Evolutionary conservation across 2,888 invertebrate species (phyloP), one percentile per base, ranked within the genome.

Genomic region (Xestia ashworthii): DNA sequence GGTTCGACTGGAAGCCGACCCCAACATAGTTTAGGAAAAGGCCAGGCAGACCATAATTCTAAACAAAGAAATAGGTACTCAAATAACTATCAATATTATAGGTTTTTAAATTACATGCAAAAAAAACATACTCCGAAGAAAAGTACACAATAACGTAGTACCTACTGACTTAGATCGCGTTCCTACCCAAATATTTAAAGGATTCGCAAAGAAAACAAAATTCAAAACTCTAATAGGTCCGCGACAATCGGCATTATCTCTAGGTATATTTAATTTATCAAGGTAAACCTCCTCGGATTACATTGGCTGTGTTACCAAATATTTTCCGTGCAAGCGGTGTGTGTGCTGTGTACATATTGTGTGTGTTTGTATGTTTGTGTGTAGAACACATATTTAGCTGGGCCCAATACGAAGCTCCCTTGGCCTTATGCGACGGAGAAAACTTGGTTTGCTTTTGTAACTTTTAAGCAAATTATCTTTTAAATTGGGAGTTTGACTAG

Each of bases 231-330:
- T 86, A 88, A 82, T 87, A 82, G 79, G 55, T 60, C 80, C 60
- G 67, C 79, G 81, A 89, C 91, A 88, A 92, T 93, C 89, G 91
- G 91, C 87, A 92, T 89, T 90, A 91, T 90, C 89, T 87, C 77
- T 90, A 87, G 91, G 91, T 94, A 92, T 94, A 91, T 93, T 93
- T 93, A 95, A 94, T 94, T 93, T 94, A 94, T 95, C 93, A 95
- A 95, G 93, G 94, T 93, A 95, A 95, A 95, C 94, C 94, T 93
- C 92, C 93, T 95, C 92, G 91, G 95, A 94, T 95, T 94, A 95
- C 95, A 94, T 93, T 93, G 92, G 92, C 91, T 92, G 92, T 92
- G 94, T 95, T 94, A 93, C 96, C 95, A 96, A 96, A 96, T 96
- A 96, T 96, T 96, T 95, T 96, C 93, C 92, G 93, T 95, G 95